Evolutionary conservation across 1,140 invertebrate genomes (phyloP).

Genomic region (Hycleus cichorii): DNA sequence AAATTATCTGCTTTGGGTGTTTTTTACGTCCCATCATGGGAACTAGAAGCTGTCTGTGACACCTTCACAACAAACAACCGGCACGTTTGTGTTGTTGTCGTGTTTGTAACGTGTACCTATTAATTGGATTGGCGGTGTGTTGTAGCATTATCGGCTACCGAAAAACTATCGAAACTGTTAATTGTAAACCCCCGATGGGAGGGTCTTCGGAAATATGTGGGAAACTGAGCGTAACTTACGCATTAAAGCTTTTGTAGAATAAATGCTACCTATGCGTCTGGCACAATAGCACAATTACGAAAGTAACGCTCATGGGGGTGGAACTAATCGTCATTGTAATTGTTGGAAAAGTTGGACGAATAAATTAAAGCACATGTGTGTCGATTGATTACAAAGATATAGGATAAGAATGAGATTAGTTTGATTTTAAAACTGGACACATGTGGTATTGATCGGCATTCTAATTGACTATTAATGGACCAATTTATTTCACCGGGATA

Average conservation of each 20-base stretch:
- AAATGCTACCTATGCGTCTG: constrained; percentile 2
- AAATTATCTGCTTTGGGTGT: too few relatives aligned
- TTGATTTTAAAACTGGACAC: constrained; percentile 3
- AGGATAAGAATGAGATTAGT: too few relatives aligned
- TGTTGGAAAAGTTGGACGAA: too few relatives aligned
- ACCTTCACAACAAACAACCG: constrained; percentile 22
- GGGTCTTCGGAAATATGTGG: constrained; percentile 2
- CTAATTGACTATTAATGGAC: constrained; percentile 6
- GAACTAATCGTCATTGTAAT: not conserved
- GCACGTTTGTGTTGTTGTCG: constrained; percentile 18
- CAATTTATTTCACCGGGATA: not conserved
- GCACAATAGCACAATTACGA: constrained; percentile 12
- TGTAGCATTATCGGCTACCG: not conserved
- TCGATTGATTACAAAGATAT: too few relatives aligned
- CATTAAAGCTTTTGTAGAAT: constrained; percentile 16
- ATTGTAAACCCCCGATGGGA: not conserved
- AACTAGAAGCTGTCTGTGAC: constrained; percentile 21
- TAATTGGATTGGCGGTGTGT: constrained; percentile 23
- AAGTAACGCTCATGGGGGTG: not conserved
- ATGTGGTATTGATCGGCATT: constrained; percentile 6
- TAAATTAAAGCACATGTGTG: too few relatives aligned
- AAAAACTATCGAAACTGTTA: not conserved
- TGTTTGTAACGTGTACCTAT: constrained; percentile 23
- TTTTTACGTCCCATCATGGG: constrained; percentile 2
- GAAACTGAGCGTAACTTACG: constrained; percentile 12